Evolutionary conservation across 2,888 invertebrate genomes (phyloP), one percentile per base, ranked within the genome.

Genomic region (Troides helena): DNA sequence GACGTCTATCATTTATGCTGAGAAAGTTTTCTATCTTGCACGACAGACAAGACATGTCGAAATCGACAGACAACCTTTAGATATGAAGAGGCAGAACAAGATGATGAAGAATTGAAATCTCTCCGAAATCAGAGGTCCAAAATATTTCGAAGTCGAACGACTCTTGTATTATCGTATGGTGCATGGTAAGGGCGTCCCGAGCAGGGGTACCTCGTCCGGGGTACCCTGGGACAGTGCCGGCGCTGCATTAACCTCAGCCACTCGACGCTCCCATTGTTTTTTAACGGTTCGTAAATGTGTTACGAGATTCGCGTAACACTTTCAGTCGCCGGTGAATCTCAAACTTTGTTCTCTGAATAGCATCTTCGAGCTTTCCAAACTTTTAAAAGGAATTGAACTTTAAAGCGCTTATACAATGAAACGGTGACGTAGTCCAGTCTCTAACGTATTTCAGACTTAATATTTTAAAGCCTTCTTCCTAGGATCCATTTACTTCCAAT

Each of bases 261-360:
- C 70, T 70, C 67, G 65, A 56, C 57, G 80, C 82, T 80, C 81
- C 81, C 80, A 86, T 87, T 86, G 87, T 88, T 86, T 82, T 82
- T 81, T 84, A 83, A 78, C 78, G 73, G 81, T 76, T 80, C 82
- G 80, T 83, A 88, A 88, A 88, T 86, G 85, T 84, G 84, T 82
- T 83, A 84, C 81, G 79, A 77, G 77, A 76, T 82, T 81, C 70
- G 67, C 69, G 80, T 82, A 84, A 75, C 74, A 71, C 70, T 66
- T 70, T 69, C 68, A 63, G 70, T 69, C 71, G 69, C 70, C 69
- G 60, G 64, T 69, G 68, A 66, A 60, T 62, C 63, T 39, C 67
- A 23, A 70, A 70, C 70, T 67, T 60, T 65, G 70, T 63, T 62
- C 64, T 66, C 68, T n/a, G 59, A 59, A 62, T 50, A 62, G 64